Conservation (phyloP, 1,140 invertebrate species). For the Lamellibrachia luymesi region DNA sequence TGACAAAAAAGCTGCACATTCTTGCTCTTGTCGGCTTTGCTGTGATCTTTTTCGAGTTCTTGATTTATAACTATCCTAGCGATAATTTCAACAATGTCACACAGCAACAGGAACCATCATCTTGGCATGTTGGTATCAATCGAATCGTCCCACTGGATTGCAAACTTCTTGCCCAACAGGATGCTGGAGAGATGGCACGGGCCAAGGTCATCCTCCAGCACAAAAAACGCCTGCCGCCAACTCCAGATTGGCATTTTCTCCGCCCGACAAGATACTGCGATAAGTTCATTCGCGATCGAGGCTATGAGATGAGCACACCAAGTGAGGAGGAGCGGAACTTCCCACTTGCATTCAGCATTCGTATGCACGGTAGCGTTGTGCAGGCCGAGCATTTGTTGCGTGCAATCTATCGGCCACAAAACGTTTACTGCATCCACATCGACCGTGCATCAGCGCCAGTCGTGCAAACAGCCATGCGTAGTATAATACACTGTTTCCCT, state of each 20-base stretch:
- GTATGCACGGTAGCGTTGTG: slow-evolving; percentile 13
- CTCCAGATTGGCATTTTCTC: background rate
- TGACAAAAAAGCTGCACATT: background rate
- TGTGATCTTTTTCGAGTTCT: background rate
- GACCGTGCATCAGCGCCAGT: slow-evolving; percentile 35
- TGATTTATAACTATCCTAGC: background rate
- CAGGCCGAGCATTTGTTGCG: slow-evolving; percentile 40
- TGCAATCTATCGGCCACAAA: slow-evolving; percentile 44
- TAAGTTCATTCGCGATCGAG: background rate
- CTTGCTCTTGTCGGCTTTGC: background rate
- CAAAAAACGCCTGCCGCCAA: background rate
- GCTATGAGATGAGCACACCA: background rate
- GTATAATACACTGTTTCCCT: slow-evolving; percentile 40
- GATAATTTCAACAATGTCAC: background rate
- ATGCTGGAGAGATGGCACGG: background rate
- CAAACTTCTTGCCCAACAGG: background rate
- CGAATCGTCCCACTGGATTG: background rate
- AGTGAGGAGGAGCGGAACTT: slow-evolving; percentile 24
- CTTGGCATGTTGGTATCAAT: background rate
- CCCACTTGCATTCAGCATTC: slow-evolving; percentile 23
- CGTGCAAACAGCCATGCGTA: slow-evolving; percentile 29
- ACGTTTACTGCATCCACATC: slow-evolving; percentile 48
- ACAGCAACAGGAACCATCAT: background rate
- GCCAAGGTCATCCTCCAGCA: background rate
- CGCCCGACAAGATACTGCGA: background rate